These are phyloP conservation scores for Otis tarda DNA, from an alignment of 2,113 vertebrate genomes.

Conservation along the genomic window DNA sequence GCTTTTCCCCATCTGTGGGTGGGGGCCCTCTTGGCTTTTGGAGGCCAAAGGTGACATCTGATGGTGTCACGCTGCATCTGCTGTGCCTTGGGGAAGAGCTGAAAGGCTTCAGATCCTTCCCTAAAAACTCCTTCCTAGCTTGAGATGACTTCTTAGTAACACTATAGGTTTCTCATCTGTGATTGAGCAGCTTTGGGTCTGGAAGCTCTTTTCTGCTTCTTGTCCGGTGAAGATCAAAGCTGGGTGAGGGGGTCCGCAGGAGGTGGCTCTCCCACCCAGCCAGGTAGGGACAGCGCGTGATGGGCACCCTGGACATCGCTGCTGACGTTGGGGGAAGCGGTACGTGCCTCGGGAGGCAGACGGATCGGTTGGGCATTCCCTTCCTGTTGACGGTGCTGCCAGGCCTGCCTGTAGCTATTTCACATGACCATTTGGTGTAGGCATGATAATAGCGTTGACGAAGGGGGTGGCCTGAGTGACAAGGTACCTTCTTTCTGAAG, in stretches of 20 bases:
- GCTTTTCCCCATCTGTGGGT: neutral
- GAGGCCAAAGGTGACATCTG: neutral
- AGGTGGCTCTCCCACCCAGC: neutral
- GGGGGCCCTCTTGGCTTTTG: neutral
- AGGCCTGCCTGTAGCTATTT: neutral
- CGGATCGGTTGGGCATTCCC: neutral
- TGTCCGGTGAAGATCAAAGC: neutral
- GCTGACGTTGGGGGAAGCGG: neutral
- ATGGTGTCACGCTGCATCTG: accelerated
- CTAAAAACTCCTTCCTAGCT: neutral
- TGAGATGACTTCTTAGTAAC: neutral
- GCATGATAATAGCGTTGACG: neutral
- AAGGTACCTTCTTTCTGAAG: neutral
- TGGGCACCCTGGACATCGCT: accelerated
- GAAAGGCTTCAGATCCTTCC: neutral
- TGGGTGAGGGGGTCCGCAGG: accelerated
- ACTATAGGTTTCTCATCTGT: accelerated
- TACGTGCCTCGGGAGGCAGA: neutral
- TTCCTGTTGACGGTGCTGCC: conserved; percentile 9
- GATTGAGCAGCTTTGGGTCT: neutral
- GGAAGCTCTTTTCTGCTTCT: neutral
- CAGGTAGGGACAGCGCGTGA: accelerated
- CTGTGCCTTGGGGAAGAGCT: neutral
- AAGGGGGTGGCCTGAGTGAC: neutral
- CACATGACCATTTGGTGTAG: neutral